Base-by-base conservation (phyloP, 2,797 vertebrate genomes). In the Parauchenoglanis ngamensis region DNA sequence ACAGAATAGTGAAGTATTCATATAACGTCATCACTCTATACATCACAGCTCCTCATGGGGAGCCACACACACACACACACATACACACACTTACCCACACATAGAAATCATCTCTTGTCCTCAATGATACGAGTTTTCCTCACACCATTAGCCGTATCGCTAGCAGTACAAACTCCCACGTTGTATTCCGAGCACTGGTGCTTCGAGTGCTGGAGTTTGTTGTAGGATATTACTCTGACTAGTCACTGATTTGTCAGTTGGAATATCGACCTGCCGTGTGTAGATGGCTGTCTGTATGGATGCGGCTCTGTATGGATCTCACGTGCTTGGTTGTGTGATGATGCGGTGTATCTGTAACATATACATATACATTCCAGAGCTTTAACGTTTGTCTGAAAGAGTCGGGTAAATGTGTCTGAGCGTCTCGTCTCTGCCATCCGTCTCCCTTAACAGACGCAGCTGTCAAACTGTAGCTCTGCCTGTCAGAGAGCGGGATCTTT, bases 391-490 rank as follows among this genome's bases (percentile, higher is more conserved):
- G 54, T 40, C 56, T 59, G 56, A 59, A 40, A 59, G 35, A 79
- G 19, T 40, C 12, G 2, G 7, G 56, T 21, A 13, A 59, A 59
- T 13, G 56, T 61, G 78, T 17, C 78, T 44, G 56, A 80, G 56
- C 13, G 5, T 15, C 56, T 59, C 6, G 21, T 61, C 35, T 46
- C 78, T 17, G 57, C 44, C 56, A 15, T 80, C 23, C 6, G 6
- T 61, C 78, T 80, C 56, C 78, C 12, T 61, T 44, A 44, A 40
- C 54, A 59, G 77, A 79, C 35, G 56, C 77, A 25, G 77, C 31
- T 81, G 85, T 89, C 82, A 80, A 54, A 80, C 56, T 28, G 70
- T 46, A 54, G 88, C 88, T 65, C 61, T 44, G 78, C 73, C 82
- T 86, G 54, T 75, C 82, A 87, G 57, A 75, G 63, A 23, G 31